Base-by-base conservation (phyloP, 2,113 vertebrate genomes). In the Coreoperca whiteheadi region DNA sequence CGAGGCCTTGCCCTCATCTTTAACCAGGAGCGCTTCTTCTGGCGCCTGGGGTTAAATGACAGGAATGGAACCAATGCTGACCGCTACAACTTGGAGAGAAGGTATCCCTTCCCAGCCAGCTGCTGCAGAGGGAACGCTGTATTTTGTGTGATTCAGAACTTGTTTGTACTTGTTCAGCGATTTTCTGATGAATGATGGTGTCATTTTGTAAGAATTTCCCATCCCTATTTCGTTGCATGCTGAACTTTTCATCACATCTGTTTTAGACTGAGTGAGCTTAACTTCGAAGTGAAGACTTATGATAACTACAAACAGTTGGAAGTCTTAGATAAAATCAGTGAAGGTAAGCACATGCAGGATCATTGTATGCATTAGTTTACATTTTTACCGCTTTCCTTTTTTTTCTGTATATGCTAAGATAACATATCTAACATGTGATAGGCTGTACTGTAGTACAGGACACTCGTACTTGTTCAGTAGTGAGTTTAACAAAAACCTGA, bases 1-100 rank as follows among this genome's bases (percentile, higher is more conserved):
- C 95, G 98, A 91, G 98, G 98, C 48, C 25, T 95, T 10, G 98
- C 97, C 0, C 92, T 99, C 2, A 97, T 99, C 87, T 99, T 99
- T 89, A 99, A 99, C 90, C 97, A 99, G 0, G 98, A 99, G 84
- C 79, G 16, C 32, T 99, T 99, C 88, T 96, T 14, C 75, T 99
- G 97, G 97, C 91, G 71, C 0, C 92, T 99, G 34, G 87, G 0
- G 0, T 57, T 99, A 80, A 8, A 15, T 0, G 61, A 88, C 0
- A 95, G 98, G 70, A 84, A 87, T 4, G 98, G 98, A 43, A 98
- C 98, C 53, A 74, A 60, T 0, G 93, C 94, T 3, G 98, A 99
- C 91, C 90, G 92, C 73, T n/a, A 91, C 32, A 97, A 96, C 69
- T 94, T 99, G 20, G 70, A 65, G 16, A 92, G 0, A 92, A 96